Conservation (phyloP, 2,888 invertebrate genomes). For the Tenodera sinensis region DNA sequence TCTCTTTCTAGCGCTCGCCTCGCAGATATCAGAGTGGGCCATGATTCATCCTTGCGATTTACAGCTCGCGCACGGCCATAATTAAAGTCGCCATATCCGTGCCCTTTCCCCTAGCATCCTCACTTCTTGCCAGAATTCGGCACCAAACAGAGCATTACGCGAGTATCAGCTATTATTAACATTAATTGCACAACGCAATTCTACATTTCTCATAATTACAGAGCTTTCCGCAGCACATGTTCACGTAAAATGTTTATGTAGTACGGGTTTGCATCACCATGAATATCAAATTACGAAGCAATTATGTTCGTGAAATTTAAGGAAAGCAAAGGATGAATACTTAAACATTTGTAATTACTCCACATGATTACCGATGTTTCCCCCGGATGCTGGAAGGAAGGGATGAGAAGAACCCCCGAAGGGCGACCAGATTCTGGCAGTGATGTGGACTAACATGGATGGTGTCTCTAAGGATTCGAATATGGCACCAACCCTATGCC, state of each 20-base stretch:
- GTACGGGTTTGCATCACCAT: not conserved
- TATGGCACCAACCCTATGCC: no score
- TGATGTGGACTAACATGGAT: no score
- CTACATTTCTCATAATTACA: not conserved
- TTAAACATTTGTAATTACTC: no score
- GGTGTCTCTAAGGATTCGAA: no score
- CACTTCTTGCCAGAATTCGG: not conserved
- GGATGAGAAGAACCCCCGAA: no score
- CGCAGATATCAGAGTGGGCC: conserved; percentile 3
- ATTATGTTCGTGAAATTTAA: no score
- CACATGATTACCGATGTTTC: no score
- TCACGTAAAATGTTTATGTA: not conserved
- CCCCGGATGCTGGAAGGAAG: no score
- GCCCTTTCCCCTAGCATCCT: not conserved
- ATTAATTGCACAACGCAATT: not conserved
- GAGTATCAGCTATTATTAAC: not conserved
- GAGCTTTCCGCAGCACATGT: not conserved
- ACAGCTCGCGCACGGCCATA: conserved; percentile 17
- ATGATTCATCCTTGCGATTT: conserved; percentile 24
- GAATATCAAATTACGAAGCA: not conserved
- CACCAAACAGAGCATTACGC: not conserved
- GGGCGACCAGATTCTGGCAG: no score
- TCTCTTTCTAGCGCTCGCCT: not conserved
- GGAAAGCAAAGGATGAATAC: no score
- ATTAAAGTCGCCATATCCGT: conserved; percentile 17